Base-by-base conservation (phyloP, 2,888 invertebrate species). In the Chouioia cunea region DNA sequence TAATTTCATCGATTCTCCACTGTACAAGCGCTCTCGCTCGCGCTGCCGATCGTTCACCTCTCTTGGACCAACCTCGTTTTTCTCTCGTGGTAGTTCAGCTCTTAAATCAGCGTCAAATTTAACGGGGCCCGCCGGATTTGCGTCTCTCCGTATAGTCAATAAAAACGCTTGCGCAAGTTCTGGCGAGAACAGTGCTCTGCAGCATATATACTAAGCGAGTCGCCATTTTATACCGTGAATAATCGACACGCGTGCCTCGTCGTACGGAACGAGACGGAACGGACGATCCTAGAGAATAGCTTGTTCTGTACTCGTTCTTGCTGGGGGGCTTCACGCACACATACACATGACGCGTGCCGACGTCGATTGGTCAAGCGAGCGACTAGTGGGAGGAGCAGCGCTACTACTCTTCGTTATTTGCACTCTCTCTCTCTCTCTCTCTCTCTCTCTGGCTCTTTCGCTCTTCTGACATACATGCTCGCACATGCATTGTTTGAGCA, bases 351-450 rank as follows among this genome's bases (percentile, higher is more conserved):
- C 43, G 27, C 69, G 58, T 53, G 56, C 60, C 65, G 50, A 62
- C 67, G 57, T 74, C 20, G 59, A 71, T 71, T 74, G 73, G 71
- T 63, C 62, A 60, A 72, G 70, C 65, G 70, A 56, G 46, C 64
- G 74, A 78, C 79, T 77, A 77, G 80, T 82, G 79, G 82, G 82
- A 82, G 82, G 82, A 81, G 82, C 80, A 73, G 65, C 56, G 48
- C 58, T 14, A 44, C 58, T 52, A 57, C 36, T 36, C 36, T 10
- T 36, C 36, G 36, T 36, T 36, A 36, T 36, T 36, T 12, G 6
- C 36, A 1, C 36, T 36, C 27, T 27, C 27, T 27, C 27, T 27
- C 27, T 27, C 27, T 27, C 27, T 27, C 27, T 27, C 27, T 27
- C 27, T 27, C 27, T 27, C 27, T 27, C 3, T 6, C 27, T 6